Percentiles rank a stretch among this genome's conserved stretches.
Evolutionary conservation across 2,113 vertebrate genomes (phyloP).

Genomic region (Lethenteron camtschaticum): DNA sequence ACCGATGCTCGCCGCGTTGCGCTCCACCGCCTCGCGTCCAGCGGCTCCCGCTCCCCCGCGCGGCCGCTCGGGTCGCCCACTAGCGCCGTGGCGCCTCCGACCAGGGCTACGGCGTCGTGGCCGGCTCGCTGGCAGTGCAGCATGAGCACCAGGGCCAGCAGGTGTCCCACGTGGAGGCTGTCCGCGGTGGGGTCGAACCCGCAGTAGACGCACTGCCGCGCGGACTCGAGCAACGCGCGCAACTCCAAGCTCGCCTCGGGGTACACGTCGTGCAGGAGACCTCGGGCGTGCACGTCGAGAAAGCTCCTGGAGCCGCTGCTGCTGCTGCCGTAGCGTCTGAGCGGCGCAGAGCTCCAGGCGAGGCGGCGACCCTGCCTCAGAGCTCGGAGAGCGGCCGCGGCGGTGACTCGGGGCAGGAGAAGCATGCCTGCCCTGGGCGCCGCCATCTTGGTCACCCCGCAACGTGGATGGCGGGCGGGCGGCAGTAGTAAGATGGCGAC

Average conservation of each 20-base stretch:
- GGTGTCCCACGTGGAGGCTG: constrained; percentile 64
- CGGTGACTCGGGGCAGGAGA: no score
- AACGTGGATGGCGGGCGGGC: no score
- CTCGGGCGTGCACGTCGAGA: constrained; percentile 31
- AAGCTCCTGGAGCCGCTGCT: constrained; percentile 9
- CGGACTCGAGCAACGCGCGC: constrained; percentile 26
- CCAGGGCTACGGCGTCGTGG: constrained; percentile 43
- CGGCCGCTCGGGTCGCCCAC: constrained; percentile 70
- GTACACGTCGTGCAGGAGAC: constrained; percentile 50
- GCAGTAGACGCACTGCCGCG: constrained; percentile 46
- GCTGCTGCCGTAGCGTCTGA: not conserved
- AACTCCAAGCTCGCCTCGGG: constrained; percentile 37
- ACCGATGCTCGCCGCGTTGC: constrained; percentile 25
- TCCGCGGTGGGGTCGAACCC: constrained; percentile 80
- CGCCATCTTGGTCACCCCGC: no score
- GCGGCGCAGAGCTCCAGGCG: no score
- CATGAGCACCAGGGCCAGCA: constrained; percentile 43
- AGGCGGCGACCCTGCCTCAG: no score
- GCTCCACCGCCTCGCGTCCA: constrained; percentile 17
- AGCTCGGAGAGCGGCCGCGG: no score
- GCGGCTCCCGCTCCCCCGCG: constrained; percentile 25
- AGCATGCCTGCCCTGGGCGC: no score
- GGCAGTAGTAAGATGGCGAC: no score
- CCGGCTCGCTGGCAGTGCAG: constrained; percentile 59
- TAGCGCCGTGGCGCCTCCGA: constrained; percentile 58